Evolutionary conservation across 2,113 vertebrate species (phyloP).

Genomic region (Corvus cornix): DNA sequence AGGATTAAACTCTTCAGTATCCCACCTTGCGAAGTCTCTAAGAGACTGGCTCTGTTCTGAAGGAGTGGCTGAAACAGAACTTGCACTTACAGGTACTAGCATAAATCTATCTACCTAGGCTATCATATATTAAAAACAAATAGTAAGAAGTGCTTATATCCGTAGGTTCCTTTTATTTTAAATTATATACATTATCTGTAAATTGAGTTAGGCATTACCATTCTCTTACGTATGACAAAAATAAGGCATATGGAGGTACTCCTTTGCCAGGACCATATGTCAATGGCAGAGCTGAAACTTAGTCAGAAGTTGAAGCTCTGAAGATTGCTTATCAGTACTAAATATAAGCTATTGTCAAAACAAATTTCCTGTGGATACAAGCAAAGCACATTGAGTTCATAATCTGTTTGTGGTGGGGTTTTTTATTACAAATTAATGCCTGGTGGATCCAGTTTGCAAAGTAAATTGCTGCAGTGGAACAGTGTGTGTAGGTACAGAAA

Average conservation of each 20-base stretch:
- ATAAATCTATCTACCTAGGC: background rate
- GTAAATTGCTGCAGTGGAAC: conserved; percentile 45
- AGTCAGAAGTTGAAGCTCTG: background rate
- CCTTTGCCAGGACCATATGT: background rate
- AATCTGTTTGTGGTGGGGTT: background rate
- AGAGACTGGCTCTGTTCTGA: background rate
- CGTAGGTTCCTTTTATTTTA: background rate
- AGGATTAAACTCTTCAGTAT: background rate
- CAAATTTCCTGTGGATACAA: conserved; percentile 22
- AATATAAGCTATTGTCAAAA: background rate
- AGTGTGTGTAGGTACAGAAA: background rate
- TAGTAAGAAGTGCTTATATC: background rate
- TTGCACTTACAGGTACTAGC: background rate
- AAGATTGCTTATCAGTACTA: conserved; percentile 24
- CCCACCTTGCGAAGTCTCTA: background rate
- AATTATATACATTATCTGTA: background rate
- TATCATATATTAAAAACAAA: background rate
- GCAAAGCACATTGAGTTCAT: conserved; percentile 26
- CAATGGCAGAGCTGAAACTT: background rate
- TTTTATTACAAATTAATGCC: conserved; percentile 34
- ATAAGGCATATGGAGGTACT: background rate
- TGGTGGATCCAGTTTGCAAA: conserved; percentile 4
- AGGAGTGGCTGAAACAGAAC: background rate
- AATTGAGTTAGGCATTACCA: background rate
- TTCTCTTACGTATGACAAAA: background rate